Percentiles rank a stretch among this genome's conserved stretches.
These are phyloP conservation scores for Oscheius onirici DNA, from an alignment of 2,888 invertebrate species.

Conservation along the genomic window DNA sequence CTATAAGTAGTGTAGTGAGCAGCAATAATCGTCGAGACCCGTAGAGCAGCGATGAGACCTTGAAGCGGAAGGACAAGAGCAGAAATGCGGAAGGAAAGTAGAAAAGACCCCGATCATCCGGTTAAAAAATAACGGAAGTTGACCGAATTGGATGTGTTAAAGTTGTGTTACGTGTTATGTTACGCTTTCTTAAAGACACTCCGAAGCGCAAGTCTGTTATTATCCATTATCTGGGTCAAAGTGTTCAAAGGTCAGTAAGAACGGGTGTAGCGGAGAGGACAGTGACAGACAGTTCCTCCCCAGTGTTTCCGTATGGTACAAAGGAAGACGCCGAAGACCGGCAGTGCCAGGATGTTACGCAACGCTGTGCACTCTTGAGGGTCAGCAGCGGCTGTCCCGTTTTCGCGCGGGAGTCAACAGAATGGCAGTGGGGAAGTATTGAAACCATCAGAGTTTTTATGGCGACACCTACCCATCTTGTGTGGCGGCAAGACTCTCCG, in stretches of 20 bases:
- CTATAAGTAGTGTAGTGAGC: no score
- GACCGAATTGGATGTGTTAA: slow-evolving; percentile 11
- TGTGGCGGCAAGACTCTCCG: slow-evolving; percentile 3
- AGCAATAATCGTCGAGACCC: no score
- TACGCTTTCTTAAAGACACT: neutral
- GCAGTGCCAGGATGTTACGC: slow-evolving; percentile 30
- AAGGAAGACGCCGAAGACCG: slow-evolving; percentile 28
- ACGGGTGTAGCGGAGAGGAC: no score
- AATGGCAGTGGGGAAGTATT: slow-evolving; percentile 9
- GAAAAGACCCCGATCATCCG: neutral
- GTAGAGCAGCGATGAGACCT: no score
- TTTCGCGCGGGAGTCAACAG: slow-evolving; percentile 25
- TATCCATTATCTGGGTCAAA: slow-evolving; percentile 22
- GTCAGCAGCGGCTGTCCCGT: slow-evolving; percentile 24
- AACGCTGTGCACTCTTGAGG: slow-evolving; percentile 29
- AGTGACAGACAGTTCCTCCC: slow-evolving; percentile 8
- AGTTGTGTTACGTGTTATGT: no score
- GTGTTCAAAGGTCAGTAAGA: slow-evolving; percentile 14
- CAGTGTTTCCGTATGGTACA: slow-evolving; percentile 22
- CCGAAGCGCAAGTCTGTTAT: neutral
- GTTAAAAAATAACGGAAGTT: neutral
- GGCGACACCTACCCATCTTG: slow-evolving; percentile 21
- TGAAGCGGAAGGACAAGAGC: slow-evolving; percentile 5
- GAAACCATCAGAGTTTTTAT: neutral
- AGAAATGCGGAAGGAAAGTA: neutral